Evolutionary conservation across 2,797 vertebrate species (phyloP), one percentile per base, ranked within the genome.

Genomic region (Tadarida brasiliensis): DNA sequence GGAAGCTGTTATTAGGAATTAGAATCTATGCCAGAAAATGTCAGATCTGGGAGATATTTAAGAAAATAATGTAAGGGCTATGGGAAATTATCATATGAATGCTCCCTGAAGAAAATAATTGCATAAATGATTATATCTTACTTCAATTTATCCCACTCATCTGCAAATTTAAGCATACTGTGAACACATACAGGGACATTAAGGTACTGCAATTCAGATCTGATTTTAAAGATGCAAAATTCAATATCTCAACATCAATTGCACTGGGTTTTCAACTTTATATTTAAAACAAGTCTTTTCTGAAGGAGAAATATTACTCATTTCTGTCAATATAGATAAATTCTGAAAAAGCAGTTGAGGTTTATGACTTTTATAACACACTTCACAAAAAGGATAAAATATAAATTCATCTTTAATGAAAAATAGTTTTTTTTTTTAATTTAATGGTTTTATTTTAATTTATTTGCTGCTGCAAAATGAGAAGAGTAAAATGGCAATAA

Each of bases 221-320:
- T 87, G 33, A 73, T 78, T 95, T 89, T 39, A 51, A 94, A 54
- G 35, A 94, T 57, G 49, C 8, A 81, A 87, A 86, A 91, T 70
- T 81, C 73, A 81, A 51, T 85, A 90, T 65, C 4, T 59, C 67
- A 96, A 56, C 16, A 94, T 73, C 54, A 84, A 44, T 57, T 90
- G 33, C 56, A 65, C 39, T 81, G 39, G 22, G 19, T 59, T 87
- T 88, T 76, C 26, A 30, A 63, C 11, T 87, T 92, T 73, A 33
- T 74, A 54, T 87, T 91, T 86, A 87, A 82, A 90, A 78, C 6
- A 2, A 54, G 1, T 87, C 22, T 86, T 35, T 78, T 78, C 87
- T 83, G 26, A 84, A 85, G 44, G 28, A 85, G n/a, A 76, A 90
- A 87, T 80, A 56, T 51, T 92, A 91, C 61, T 96, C 57, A 87